Conservation (phyloP, 2,113 vertebrate species). For the Leuciscus idus region DNA sequence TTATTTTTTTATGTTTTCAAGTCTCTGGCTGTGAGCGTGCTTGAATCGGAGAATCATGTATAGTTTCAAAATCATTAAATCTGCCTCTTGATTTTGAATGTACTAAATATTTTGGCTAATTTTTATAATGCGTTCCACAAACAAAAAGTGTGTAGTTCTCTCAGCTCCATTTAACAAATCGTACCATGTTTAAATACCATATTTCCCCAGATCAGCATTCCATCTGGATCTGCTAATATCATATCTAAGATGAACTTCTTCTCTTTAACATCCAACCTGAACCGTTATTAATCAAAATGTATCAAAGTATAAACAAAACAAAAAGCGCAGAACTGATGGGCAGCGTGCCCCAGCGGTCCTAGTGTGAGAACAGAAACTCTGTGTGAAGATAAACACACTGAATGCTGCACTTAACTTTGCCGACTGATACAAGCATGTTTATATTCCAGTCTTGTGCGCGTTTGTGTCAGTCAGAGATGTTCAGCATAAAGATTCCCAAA, state of each 20-base stretch:
- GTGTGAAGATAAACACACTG: constrained; percentile 35
- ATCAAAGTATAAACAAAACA: constrained; percentile 35
- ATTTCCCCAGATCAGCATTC: not conserved
- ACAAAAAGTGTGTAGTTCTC: not conserved
- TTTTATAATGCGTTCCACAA: not conserved
- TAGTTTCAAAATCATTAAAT: not conserved
- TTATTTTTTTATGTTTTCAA: not conserved
- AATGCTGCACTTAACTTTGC: constrained; percentile 38
- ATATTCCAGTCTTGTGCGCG: constrained; percentile 37
- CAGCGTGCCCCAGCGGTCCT: not conserved
- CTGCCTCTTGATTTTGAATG: not conserved
- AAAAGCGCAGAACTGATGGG: constrained; percentile 10
- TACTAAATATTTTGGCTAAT: not conserved
- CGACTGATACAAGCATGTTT: constrained; percentile 56
- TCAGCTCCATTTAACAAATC: not conserved
- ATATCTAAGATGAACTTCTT: constrained; percentile 6
- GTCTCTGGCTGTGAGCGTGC: not conserved
- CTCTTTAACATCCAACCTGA: constrained; percentile 5
- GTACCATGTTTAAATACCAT: not conserved
- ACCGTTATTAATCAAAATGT: constrained; percentile 1
- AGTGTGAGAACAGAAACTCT: not conserved
- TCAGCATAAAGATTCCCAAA: constrained; percentile 29
- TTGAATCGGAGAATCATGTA: not conserved
- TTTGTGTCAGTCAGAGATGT: constrained; percentile 52
- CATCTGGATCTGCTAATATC: constrained; percentile 6